Percentiles rank a stretch among this genome's conserved stretches.
phyloP scores from a whole-genome alignment of 2,888 invertebrate species.

The Erebia epiphron region DNA sequence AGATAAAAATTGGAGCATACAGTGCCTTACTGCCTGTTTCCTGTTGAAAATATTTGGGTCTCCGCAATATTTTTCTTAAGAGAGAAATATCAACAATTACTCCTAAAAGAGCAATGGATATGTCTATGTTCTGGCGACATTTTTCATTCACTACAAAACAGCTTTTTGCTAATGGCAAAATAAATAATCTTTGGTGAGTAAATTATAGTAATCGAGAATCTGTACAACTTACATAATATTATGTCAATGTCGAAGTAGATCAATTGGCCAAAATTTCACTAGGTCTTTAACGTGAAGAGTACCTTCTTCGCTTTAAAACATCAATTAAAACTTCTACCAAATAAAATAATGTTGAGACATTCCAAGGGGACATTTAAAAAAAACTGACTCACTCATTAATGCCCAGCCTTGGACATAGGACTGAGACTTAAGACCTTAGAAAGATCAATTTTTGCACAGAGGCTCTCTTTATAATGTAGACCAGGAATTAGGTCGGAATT shows the following conservation, averaged over 20 bases:
- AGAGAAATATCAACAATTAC: constrained; percentile 20
- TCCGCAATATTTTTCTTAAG: constrained; percentile 28
- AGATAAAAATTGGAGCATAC: constrained; percentile 39
- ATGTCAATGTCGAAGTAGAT: background rate
- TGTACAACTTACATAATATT: background rate
- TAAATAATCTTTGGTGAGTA: background rate
- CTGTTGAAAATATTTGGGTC: constrained; percentile 37
- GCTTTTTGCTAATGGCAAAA: background rate
- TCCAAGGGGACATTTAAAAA: too few species aligned
- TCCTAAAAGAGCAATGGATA: constrained; percentile 17
- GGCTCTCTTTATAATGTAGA: too few species aligned
- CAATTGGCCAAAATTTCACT: background rate
- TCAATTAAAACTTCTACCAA: too few species aligned
- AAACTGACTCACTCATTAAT: too few species aligned
- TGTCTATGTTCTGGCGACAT: background rate
- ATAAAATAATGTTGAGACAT: too few species aligned
- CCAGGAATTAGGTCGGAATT: too few species aligned
- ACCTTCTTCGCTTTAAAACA: too few species aligned
- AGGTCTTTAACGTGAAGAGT: too few species aligned
- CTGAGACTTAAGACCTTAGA: too few species aligned
- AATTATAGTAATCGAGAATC: too few species aligned
- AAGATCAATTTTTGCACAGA: too few species aligned
- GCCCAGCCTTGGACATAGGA: too few species aligned
- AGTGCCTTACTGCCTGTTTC: constrained; percentile 22
- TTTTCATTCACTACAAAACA: background rate